Conservation (phyloP, 2,113 vertebrate genomes). For the Pterocles gutturalis region DNA sequence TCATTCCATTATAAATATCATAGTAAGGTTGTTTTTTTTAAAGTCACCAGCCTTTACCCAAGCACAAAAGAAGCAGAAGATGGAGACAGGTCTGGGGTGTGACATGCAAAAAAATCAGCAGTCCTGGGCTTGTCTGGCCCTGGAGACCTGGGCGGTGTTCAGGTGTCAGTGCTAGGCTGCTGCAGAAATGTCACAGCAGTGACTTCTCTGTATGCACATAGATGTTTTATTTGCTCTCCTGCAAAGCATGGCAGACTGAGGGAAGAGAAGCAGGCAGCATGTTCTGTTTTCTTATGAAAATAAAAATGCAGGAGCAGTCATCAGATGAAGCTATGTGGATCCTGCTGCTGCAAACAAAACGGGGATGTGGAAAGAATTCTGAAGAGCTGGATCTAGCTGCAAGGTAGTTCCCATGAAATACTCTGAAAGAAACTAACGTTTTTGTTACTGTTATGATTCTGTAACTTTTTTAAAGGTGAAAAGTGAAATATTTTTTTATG, state of each 20-base stretch:
- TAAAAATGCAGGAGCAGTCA: slow-evolving; percentile 29
- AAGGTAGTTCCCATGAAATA: slow-evolving; percentile 4
- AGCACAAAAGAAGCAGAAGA: background rate
- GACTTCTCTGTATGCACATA: background rate
- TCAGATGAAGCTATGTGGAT: slow-evolving; percentile 40
- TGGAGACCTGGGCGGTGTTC: background rate
- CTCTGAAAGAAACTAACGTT: background rate
- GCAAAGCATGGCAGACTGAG: background rate
- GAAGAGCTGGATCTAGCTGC: background rate
- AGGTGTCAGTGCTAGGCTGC: background rate
- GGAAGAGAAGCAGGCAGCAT: background rate
- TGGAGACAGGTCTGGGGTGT: background rate
- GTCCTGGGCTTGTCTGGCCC: rapidly evolving
- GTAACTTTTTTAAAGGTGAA: background rate
- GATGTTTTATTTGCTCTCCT: background rate
- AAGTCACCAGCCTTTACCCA: background rate
- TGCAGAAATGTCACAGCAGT: background rate
- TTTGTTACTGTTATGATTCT: background rate
- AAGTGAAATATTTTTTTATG: background rate
- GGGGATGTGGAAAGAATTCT: slow-evolving; percentile 49
- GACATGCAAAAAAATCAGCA: background rate
- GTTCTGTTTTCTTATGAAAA: slow-evolving; percentile 12
- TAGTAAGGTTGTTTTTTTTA: background rate
- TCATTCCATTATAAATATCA: background rate
- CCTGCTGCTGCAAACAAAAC: slow-evolving; percentile 21